Conservation (phyloP, 2,113 vertebrate species). For the Austrofundulus limnaeus region DNA sequence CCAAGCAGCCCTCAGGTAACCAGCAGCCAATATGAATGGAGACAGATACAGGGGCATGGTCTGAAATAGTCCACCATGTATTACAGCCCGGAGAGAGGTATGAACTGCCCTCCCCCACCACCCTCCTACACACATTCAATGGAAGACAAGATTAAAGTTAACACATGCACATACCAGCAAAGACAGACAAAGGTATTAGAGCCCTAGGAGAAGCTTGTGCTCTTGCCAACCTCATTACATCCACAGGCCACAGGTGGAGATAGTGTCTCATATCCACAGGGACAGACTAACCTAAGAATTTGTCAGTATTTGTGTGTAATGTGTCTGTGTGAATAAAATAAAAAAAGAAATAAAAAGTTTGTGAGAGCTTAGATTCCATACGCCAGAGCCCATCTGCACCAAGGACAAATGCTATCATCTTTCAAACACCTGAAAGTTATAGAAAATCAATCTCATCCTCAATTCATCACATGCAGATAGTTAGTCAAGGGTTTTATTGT, state of each 20-base stretch:
- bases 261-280: slow-evolving; percentile 31
- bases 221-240: slow-evolving; percentile 60
- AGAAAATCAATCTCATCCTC: not conserved
- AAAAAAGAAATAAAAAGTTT: not conserved
- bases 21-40: slow-evolving; percentile 71
- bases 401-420: not conserved
- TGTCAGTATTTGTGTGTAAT: slow-evolving; percentile 12
- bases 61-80: slow-evolving; percentile 66
- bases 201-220: slow-evolving; percentile 40
- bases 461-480: not conserved
- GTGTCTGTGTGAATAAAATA: not conserved
- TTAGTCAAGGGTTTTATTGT: not conserved
- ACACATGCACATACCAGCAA: slow-evolving; percentile 37
- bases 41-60: slow-evolving; percentile 67
- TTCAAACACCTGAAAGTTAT: slow-evolving; percentile 7
- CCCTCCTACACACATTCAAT: slow-evolving; percentile 5
- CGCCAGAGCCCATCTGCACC: slow-evolving; percentile 3
- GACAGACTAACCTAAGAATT: slow-evolving; percentile 14
- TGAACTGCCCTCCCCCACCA: slow-evolving; percentile 4
- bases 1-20: slow-evolving; percentile 54
- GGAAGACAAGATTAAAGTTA: slow-evolving; percentile 24
- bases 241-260: slow-evolving; percentile 59
- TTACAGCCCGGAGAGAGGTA: slow-evolving; percentile 56
- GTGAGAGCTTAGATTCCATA: slow-evolving; percentile 1
- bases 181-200: slow-evolving; percentile 47